Conservation (phyloP, 2,797 vertebrate genomes). For the Cirrhinus mrigala region DNA sequence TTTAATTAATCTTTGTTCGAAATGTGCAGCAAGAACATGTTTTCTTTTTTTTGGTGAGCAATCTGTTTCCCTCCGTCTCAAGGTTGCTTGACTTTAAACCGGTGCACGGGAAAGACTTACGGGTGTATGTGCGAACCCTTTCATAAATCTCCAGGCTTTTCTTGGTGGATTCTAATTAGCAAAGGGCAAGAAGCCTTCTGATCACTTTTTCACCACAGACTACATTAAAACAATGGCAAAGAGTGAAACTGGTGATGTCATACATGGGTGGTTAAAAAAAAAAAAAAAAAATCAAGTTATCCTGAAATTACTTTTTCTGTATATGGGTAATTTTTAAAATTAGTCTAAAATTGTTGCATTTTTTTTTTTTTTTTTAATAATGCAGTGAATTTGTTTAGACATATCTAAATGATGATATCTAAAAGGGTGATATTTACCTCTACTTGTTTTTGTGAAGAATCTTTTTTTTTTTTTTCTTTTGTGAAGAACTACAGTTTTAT, state of each 20-base stretch:
- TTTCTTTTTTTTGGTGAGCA: conserved; percentile 62
- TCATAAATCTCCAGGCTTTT: conserved; percentile 78
- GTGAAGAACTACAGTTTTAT: not conserved
- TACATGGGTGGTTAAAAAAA: not conserved
- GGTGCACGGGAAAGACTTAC: conserved; percentile 79
- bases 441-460: not conserved
- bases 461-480: no score
- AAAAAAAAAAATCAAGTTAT: not conserved
- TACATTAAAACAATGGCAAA: conserved; percentile 73
- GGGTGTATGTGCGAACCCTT: conserved; percentile 72
- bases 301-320: not conserved
- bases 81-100: conserved; percentile 80
- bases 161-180: conserved; percentile 77
- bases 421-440: not conserved
- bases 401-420: not conserved
- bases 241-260: conserved; percentile 53
- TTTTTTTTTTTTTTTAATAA: not conserved
- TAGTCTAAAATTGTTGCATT: not conserved
- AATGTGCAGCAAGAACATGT: conserved; percentile 76
- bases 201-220: conserved; percentile 72
- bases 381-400: not conserved
- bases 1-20: conserved; percentile 76
- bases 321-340: not conserved
- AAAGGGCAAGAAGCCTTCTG: conserved; percentile 75
- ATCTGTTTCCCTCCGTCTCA: conserved; percentile 77